These are phyloP conservation scores for Germaria angustata DNA, from an alignment of 2,888 invertebrate genomes.

Conservation along the genomic window DNA sequence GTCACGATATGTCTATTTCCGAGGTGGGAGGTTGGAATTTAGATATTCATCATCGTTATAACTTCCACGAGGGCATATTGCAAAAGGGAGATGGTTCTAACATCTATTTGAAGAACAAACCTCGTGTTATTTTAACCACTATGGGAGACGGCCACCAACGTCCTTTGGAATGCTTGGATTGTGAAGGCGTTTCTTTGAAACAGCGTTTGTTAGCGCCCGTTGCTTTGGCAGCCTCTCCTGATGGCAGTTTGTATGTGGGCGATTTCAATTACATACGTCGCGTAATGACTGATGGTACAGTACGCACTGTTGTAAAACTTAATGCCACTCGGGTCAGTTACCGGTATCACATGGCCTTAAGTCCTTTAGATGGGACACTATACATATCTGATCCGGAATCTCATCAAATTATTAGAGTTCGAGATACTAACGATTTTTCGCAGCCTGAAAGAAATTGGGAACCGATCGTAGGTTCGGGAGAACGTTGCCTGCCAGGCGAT, in stretches of 20 bases:
- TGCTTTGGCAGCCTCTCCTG: slow-evolving; percentile 93
- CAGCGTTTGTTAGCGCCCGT: slow-evolving; percentile 94
- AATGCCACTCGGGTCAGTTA: slow-evolving; percentile 96
- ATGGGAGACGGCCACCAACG: slow-evolving; percentile 96
- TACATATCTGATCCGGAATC: slow-evolving; percentile 98
- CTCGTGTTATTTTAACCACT: slow-evolving; percentile 92
- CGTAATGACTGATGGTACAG: slow-evolving; percentile 90
- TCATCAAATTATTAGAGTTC: slow-evolving; percentile 94
- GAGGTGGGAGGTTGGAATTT: slow-evolving; percentile 99
- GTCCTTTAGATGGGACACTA: slow-evolving; percentile 94
- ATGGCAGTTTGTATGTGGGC: slow-evolving; percentile 96
- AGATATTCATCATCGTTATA: slow-evolving; percentile 98
- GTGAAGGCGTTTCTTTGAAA: slow-evolving; percentile 89
- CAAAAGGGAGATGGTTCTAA: slow-evolving; percentile 99
- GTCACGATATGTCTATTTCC: slow-evolving; percentile 97
- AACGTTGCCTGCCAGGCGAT: slow-evolving; percentile 94
- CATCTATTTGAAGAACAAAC: slow-evolving; percentile 95
- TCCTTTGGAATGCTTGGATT: slow-evolving; percentile 90
- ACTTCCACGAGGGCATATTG: slow-evolving; percentile 98
- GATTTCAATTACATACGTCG: slow-evolving; percentile 96
- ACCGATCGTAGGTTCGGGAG: slow-evolving; percentile 95
- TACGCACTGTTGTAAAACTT: slow-evolving; percentile 80
- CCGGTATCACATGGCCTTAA: slow-evolving; percentile 97
- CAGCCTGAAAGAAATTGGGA: slow-evolving; percentile 97
- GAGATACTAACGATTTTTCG: slow-evolving; percentile 89